These are phyloP conservation scores for Drosophila auraria DNA, from an alignment of 1,140 invertebrate genomes.

Conservation along the genomic window DNA sequence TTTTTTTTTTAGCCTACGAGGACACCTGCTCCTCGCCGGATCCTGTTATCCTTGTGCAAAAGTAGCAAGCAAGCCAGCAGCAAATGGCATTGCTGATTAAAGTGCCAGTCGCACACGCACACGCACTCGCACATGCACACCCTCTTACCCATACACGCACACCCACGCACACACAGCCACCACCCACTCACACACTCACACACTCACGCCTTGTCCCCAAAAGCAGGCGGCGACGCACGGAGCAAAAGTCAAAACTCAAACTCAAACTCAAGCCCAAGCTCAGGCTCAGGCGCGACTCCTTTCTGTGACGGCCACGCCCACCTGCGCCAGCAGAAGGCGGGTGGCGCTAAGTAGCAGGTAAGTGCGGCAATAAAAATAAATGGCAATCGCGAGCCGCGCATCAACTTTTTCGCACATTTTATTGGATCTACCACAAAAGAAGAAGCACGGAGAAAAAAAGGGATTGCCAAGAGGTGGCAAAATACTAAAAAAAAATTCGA, in stretches of 20 bases:
- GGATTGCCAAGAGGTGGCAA: background rate
- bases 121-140: constrained; percentile 11
- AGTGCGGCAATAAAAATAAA: constrained; percentile 73
- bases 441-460: constrained; percentile 2
- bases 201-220: constrained; percentile 1
- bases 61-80: constrained; percentile 26
- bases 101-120: constrained; percentile 44
- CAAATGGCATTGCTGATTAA: constrained; percentile 65
- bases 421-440: constrained; percentile 40
- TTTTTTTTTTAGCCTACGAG: constrained; percentile 11
- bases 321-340: constrained; percentile 13
- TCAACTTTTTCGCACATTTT: constrained; percentile 60
- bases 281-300: constrained; percentile 27
- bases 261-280: constrained; percentile 52
- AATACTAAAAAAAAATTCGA: no score
- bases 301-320: constrained; percentile 29
- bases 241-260: constrained; percentile 58
- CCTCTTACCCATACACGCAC: background rate
- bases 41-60: constrained; percentile 22
- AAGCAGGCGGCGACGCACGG: constrained; percentile 15
- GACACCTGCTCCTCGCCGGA: constrained; percentile 30
- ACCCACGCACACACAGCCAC: background rate
- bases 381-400: constrained; percentile 64
- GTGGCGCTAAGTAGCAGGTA: constrained; percentile 69
- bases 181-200: background rate